Base-by-base conservation (phyloP, 1,140 invertebrate species). In the Diprion similis region DNA sequence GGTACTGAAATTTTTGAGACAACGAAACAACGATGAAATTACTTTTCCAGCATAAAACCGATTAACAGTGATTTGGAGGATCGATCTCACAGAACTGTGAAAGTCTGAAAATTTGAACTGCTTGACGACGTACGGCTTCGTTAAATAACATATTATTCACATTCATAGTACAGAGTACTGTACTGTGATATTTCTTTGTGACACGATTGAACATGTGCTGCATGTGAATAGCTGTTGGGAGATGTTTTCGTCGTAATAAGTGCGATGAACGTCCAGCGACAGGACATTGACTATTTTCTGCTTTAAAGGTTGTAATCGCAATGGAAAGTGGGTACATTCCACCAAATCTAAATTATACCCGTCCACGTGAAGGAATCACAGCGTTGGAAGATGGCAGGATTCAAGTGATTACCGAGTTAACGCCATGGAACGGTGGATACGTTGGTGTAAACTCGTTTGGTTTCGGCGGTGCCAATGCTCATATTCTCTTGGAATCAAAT, bases 331-430 rank as follows among this genome's bases (percentile, higher is more conserved):
- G 90, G 19, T 76, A 88, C 0, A 92, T 96, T 70, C 93, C 94
- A 10, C 91, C 93, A 3, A 96, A 94, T 84, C 85, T 96, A 1
- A 92, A 96, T 81, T 95, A 90, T 79, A 89, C 91, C 7, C 87
- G 79, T 4, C 92, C 94, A 3, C 93, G 90, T 73, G 89, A 92
- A 59, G 91, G 94, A 65, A 92, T 96, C 46, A 89, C 89, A 68
- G 91, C 91, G 17, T 84, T 96, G 6, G 79, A 89, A 15, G 90
- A 94, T 76, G 94, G 94, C 7, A 84, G 88, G 71, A 51, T 89
- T 0, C 73, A 90, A 78, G 93, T 95, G 10, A 89, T 95, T 0
- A 90, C 89, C 1, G 89, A 93, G 70, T 87, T 89, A 48, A 92
- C 87, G 1, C 87, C 89, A 10, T 94, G 93, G 90, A 83, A 90